phyloP scores from a whole-genome alignment of 2,797 vertebrate species.

The Prionace glauca region DNA sequence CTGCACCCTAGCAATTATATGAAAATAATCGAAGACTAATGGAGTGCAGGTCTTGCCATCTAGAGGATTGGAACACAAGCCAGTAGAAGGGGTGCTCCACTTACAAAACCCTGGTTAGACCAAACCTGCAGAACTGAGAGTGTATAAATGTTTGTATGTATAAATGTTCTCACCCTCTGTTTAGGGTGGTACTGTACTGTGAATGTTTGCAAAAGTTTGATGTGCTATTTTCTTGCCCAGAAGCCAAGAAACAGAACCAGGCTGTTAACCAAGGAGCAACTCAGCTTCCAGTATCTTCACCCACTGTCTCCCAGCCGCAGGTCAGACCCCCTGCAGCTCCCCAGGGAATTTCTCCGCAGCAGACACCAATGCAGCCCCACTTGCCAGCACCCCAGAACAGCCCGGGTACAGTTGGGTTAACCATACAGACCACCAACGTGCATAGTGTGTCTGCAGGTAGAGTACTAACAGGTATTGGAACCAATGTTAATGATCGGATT shows the following conservation, averaged over 20 bases:
- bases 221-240: slow-evolving; percentile 44
- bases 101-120: not conserved
- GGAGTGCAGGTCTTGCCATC: not conserved
- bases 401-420: not conserved
- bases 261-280: slow-evolving; percentile 45
- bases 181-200: not conserved
- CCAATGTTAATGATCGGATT: not conserved
- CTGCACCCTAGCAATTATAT: too few species aligned
- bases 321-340: slow-evolving; percentile 54
- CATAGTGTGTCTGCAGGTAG: slow-evolving; percentile 16
- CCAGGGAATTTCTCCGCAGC: slow-evolving; percentile 53
- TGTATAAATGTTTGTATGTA: not conserved
- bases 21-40: not conserved
- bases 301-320: slow-evolving; percentile 45
- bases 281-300: not conserved
- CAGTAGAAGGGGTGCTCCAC: not conserved
- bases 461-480: not conserved
- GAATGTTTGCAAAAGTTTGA: not conserved
- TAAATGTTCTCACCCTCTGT: not conserved
- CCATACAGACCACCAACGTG: not conserved
- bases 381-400: not conserved
- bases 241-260: slow-evolving; percentile 56
- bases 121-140: not conserved
- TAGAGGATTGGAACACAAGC: not conserved
- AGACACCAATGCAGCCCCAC: not conserved